phyloP scores from a whole-genome alignment of 2,113 vertebrate species.

The Saimiri boliviensis region DNA sequence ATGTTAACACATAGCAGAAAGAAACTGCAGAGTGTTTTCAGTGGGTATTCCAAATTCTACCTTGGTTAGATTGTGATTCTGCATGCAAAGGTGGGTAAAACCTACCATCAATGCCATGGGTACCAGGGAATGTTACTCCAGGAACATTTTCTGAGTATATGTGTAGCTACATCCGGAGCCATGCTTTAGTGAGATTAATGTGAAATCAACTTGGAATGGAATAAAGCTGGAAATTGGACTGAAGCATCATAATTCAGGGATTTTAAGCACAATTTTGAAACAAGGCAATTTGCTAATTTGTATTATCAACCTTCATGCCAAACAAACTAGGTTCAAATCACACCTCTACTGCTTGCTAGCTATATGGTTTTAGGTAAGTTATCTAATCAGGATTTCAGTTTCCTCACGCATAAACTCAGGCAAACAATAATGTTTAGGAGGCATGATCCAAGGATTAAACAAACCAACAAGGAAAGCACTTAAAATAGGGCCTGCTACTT shows the following conservation, averaged over 20 bases:
- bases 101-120: not conserved
- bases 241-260: not conserved
- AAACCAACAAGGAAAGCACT: not conserved
- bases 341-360: not conserved
- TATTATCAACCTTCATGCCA: not conserved
- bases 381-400: not conserved
- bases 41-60: not conserved
- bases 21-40: not conserved
- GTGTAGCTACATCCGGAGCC: not conserved
- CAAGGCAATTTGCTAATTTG: not conserved
- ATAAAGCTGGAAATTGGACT: not conserved
- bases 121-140: not conserved
- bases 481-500: not conserved
- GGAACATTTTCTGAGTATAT: not conserved
- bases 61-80: not conserved
- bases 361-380: not conserved
- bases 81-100: not conserved
- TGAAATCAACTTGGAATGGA: not conserved
- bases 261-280: not conserved
- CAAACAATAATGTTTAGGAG: not conserved
- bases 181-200: not conserved
- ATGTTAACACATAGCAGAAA: not conserved
- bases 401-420: not conserved
- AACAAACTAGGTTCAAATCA: not conserved
- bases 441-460: not conserved